Conservation (phyloP, 2,888 invertebrate species). For the Chromoteleia sp. region DNA sequence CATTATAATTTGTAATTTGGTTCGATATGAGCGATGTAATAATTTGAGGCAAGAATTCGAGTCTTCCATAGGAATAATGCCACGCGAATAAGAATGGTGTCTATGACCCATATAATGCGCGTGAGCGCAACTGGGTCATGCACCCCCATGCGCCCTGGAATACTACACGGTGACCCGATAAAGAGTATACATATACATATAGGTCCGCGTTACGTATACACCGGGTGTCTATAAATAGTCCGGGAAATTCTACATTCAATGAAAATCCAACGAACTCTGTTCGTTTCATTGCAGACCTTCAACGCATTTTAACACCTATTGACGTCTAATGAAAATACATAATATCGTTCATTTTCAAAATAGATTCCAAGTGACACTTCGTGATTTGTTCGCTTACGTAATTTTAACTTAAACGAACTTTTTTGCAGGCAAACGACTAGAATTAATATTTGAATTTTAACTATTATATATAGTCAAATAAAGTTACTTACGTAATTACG, state of each 20-base stretch:
- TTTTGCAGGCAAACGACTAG: too few species aligned
- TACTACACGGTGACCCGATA: conserved; percentile 81
- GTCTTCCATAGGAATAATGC: conserved; percentile 31
- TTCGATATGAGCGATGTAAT: not conserved
- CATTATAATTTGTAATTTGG: conserved; percentile 18
- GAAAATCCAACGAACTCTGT: conserved; percentile 66
- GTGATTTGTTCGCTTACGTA: not conserved
- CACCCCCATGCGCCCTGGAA: conserved; percentile 82
- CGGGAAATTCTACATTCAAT: conserved; percentile 67
- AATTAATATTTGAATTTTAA: too few species aligned
- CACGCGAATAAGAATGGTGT: conserved; percentile 77
- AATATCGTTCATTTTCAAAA: conserved; percentile 38
- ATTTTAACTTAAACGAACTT: not conserved
- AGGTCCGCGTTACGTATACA: conserved; percentile 66
- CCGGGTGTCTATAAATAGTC: conserved; percentile 68
- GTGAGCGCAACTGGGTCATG: conserved; percentile 83
- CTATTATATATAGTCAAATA: too few species aligned
- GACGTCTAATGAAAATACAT: conserved; percentile 48
- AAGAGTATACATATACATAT: conserved; percentile 65
- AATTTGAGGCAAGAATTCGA: conserved; percentile 9
- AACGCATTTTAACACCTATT: conserved; percentile 54
- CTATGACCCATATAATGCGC: conserved; percentile 84
- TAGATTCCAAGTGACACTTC: not conserved
- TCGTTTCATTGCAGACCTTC: conserved; percentile 60
- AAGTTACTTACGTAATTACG: too few species aligned